These are phyloP conservation scores for Lanius collurio DNA, from an alignment of 2,113 vertebrate genomes.

Conservation along the genomic window DNA sequence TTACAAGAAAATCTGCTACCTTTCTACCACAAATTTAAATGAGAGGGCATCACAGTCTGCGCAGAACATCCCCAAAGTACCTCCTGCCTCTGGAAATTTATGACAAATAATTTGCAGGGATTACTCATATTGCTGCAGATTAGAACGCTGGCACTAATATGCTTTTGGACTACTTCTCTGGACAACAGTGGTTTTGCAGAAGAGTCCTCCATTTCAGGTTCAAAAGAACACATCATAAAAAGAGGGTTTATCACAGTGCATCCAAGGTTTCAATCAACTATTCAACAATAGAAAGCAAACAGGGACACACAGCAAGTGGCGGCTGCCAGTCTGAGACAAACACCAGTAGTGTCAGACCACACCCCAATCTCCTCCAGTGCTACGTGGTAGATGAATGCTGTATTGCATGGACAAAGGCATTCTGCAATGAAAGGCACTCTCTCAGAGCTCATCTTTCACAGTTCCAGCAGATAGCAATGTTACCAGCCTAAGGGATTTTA, in stretches of 20 bases:
- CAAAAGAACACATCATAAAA: background rate
- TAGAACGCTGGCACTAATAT: background rate
- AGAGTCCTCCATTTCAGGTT: background rate
- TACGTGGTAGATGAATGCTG: fast-evolving
- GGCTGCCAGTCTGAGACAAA: background rate
- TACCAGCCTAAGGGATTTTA: background rate
- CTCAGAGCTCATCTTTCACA: background rate
- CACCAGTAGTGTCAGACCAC: background rate
- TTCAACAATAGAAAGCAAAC: background rate
- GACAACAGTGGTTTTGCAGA: background rate
- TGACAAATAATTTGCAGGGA: background rate
- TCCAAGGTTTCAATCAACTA: background rate
- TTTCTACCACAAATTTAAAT: background rate
- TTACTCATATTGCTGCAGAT: background rate
- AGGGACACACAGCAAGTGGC: background rate
- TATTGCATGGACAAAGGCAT: background rate
- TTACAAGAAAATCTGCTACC: background rate
- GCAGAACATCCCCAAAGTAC: background rate
- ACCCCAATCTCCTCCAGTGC: background rate
- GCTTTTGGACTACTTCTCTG: background rate
- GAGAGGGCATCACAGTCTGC: background rate
- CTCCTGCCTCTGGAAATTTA: background rate
- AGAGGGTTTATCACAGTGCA: background rate
- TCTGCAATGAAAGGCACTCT: background rate
- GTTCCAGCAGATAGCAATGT: background rate